Evolutionary conservation across 2,797 vertebrate genomes (phyloP), one percentile per base, ranked within the genome.

Genomic region (Gymnocypris eckloni): DNA sequence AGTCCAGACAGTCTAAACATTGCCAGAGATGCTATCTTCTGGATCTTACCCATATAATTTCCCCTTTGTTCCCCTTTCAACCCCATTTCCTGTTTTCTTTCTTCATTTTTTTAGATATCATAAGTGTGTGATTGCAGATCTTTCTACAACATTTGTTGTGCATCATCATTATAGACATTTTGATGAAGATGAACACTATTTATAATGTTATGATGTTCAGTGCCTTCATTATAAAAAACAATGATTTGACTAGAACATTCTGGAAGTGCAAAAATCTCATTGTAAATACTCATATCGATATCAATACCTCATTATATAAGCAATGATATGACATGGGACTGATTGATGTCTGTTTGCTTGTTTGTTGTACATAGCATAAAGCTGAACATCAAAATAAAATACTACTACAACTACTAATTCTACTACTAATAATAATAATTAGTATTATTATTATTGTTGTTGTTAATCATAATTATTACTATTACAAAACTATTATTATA

Each of bases 11-110:
- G 41, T 48, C 59, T 45, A 66, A 66, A 66, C 39, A 79, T 28
- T 12, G 39, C n/a, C 56, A 28, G n/a, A 48, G 22, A 79, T 45
- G 15, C n/a, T 45, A 79, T 79, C 77, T 45, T 66, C 25, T 67
- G 18, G 66, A 45, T 28, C 33, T 20, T 77, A 39, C 33, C 11
- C 25, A 52, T n/a, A 67, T 37, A 0, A 13, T 67, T 13, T 8
- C 1, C 11, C 33, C 50, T 13, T 39, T 77, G 75, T 77, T 11
- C 33, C 18, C 12, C 33, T 67, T 20, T 80, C 11, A 66, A 18
- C 4, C 41, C 13, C 22, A 4, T 79, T 61, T 79, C 37, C 56
- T 59, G 41, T 25, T 15, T 67, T 66, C 28, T 79, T 64, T 45
- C 41, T 12, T 48, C n/a, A 33, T 66, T 48, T 66, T 25, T 25